phyloP scores from a whole-genome alignment of 2,113 vertebrate genomes.

The Gallinago undulata region DNA sequence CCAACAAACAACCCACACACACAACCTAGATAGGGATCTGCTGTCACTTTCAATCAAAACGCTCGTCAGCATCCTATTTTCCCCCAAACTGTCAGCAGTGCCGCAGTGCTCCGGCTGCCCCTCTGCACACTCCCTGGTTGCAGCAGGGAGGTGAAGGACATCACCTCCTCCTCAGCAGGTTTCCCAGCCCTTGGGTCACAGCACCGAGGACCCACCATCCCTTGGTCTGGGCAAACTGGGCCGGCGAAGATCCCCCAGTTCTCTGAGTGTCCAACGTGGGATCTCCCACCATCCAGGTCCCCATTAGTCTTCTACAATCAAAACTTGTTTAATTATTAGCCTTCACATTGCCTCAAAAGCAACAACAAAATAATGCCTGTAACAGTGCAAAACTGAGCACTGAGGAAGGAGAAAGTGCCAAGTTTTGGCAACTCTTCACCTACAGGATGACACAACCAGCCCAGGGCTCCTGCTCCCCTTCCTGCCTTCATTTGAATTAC shows the following conservation, averaged over 20 bases:
- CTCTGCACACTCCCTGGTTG: neutral
- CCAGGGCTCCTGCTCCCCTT: neutral
- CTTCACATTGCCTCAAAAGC: neutral
- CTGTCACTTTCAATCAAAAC: slow-evolving; percentile 24
- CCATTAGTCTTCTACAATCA: neutral
- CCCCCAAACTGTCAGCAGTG: neutral
- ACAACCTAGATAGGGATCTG: neutral
- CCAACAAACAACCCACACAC: fast-evolving
- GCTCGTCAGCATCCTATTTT: neutral
- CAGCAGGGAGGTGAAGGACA: neutral
- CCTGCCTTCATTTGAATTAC: neutral
- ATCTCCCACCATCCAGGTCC: fast-evolving
- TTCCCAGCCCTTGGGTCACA: neutral
- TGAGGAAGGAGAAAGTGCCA: neutral
- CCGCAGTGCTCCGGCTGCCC: fast-evolving
- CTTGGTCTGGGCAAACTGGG: neutral
- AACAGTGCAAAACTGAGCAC: neutral
- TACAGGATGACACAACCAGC: neutral
- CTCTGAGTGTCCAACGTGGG: neutral
- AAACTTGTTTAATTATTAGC: neutral
- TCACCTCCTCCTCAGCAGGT: neutral
- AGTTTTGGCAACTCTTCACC: neutral
- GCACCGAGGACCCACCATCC: neutral
- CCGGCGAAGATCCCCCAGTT: fast-evolving
- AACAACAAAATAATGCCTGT: neutral